These are phyloP conservation scores for Tipula lateralis DNA, from an alignment of 2,888 invertebrate genomes.

Conservation along the genomic window DNA sequence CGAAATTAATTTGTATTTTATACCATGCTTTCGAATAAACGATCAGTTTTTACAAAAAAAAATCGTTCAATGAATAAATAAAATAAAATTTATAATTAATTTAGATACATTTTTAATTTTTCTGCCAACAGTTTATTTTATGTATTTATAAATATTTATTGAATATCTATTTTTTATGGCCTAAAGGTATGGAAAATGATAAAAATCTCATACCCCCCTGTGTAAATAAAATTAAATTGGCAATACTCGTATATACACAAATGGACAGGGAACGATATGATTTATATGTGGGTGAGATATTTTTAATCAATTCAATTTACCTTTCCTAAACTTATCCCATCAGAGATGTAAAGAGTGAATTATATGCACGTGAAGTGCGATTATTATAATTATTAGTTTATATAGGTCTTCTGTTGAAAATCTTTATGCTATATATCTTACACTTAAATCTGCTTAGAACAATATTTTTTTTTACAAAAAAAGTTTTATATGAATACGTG, in stretches of 20 bases:
- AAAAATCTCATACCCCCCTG: neutral
- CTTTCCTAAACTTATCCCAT: neutral
- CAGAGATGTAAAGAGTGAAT: neutral
- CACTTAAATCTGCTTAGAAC: neutral
- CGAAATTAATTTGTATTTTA: neutral
- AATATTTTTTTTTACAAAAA: neutral
- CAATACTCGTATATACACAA: neutral
- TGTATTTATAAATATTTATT: neutral
- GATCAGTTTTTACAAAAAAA: neutral
- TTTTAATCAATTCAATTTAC: neutral
- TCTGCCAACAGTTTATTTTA: neutral
- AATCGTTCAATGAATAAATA: neutral
- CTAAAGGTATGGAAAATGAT: neutral
- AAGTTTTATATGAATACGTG: neutral
- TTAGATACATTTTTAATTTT: neutral
- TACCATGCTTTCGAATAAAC: neutral
- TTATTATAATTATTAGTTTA: neutral
- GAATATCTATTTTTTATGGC: neutral
- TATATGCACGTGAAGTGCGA: neutral
- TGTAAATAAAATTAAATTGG: neutral
- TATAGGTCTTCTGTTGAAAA: neutral
- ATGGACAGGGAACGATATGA: neutral
- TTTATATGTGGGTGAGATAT: neutral
- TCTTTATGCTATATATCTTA: neutral
- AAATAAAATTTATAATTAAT: neutral